Base-by-base conservation (phyloP, 2,113 vertebrate genomes). In the Gnathonemus echidnorhynchus region DNA sequence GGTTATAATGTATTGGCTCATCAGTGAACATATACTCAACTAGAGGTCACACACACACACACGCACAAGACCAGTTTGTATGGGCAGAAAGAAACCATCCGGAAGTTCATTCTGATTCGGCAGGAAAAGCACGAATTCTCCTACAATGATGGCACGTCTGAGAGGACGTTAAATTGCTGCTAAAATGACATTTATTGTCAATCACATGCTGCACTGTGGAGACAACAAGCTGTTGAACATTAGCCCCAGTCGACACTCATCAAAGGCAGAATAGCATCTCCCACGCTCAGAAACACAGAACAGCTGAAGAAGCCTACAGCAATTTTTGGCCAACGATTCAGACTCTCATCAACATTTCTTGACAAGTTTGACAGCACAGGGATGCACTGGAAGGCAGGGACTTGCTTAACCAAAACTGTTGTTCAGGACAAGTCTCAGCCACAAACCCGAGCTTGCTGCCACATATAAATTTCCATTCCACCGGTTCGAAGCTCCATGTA, bases 181-280 rank as follows among this genome's bases (percentile, higher is more conserved):
- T 91, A 86, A 88, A 91, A 90, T 66, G 45, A 50, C 83, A 91
- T 91, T 90, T 49, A 70, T 89, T 88, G 90, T 94, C 87, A 92
- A 90, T 91, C 49, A 89, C 83, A 52, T 90, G 90, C 93, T 90
- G 88, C 50, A 88, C 74, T 87, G 91, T 92, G 91, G 90, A 66
- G 49, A 53, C 87, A 42, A 35, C 87, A 92, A 92, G 89, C 90
- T 90, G 89, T 88, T 89, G 53, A 89, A 89, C 90, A 89, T 91
- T 74, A 92, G 50, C 53, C 88, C 88, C 88, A 88, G 86, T 89
- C 88, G 62, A 91, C 77, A n/a, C 15, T 35, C 88, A 90, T 93
- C 92, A 89, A 87, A 90, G 86, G 10, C 66, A 92, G 92, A 85
- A 85, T 7, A n/a, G 9, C 5, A 42, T 88, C 19, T 52, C 45